Percentiles rank a stretch among this genome's conserved stretches.
Evolutionary conservation across 2,113 vertebrate species (phyloP).

Genomic region (Pachycephala philippinensis): DNA sequence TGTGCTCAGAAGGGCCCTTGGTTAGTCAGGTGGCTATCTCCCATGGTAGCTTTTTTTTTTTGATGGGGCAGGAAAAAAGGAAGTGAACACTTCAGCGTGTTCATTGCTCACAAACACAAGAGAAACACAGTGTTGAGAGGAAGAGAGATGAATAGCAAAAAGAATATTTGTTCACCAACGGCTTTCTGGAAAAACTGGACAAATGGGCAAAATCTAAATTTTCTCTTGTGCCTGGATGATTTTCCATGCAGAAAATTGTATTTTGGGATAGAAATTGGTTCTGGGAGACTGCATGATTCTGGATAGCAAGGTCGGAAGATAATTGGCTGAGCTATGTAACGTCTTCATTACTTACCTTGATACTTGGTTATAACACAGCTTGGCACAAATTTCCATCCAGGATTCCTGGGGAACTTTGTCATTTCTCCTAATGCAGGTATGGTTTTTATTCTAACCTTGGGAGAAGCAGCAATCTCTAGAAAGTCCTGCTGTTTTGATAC

Average conservation of each 20-base stretch:
- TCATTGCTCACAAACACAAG: not conserved
- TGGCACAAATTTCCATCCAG: not conserved
- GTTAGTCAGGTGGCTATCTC: conserved; percentile 40
- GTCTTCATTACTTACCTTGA: not conserved
- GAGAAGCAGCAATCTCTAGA: not conserved
- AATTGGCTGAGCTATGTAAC: not conserved
- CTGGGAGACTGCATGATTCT: not conserved
- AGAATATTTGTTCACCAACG: not conserved
- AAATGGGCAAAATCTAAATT: not conserved
- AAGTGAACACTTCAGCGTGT: not conserved
- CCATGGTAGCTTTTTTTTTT: not conserved
- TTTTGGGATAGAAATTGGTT: not conserved
- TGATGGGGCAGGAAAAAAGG: not conserved
- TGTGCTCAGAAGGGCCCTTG: not conserved
- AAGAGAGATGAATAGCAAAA: not conserved
- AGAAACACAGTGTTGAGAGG: accelerated
- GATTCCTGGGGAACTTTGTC: not conserved
- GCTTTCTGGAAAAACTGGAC: not conserved
- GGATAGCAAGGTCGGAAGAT: not conserved
- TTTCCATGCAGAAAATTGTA: not conserved
- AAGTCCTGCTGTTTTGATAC: not conserved
- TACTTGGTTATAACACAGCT: not conserved
- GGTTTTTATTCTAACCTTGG: not conserved
- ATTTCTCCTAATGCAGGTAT: not conserved
- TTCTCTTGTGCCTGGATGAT: not conserved